These are phyloP conservation scores for Ichneumoninae sp. DNA, from an alignment of 2,888 invertebrate species.

Conservation along the genomic window DNA sequence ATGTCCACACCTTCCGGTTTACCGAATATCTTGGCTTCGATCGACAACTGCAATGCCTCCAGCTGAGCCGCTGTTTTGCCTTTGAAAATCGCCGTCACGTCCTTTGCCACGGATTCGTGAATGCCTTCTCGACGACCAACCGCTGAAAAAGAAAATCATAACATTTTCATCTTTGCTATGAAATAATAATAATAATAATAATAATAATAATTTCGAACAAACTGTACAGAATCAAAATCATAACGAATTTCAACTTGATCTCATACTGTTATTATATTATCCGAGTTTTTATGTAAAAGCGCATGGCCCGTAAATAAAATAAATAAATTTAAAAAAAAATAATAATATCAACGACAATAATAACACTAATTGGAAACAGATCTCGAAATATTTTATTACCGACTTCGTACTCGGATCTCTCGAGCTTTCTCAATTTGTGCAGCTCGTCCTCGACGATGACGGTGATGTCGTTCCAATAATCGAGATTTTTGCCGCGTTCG, in stretches of 20 bases:
- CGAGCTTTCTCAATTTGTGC: slow-evolving; percentile 92
- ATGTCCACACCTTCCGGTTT: slow-evolving; percentile 96
- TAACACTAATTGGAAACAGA: background rate
- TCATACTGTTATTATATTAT: too few relatives aligned
- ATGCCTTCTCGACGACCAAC: slow-evolving; percentile 91
- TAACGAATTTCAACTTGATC: too few relatives aligned
- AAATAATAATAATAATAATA: background rate
- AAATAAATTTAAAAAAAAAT: too few relatives aligned
- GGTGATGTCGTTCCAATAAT: slow-evolving; percentile 98
- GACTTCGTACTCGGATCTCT: slow-evolving; percentile 87
- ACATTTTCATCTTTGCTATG: background rate
- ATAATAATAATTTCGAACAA: too few relatives aligned
- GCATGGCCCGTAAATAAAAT: too few relatives aligned
- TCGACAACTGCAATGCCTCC: slow-evolving; percentile 92
- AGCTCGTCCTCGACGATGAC: slow-evolving; percentile 97
- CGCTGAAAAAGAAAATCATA: slow-evolving; percentile 74
- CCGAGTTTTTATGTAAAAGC: too few relatives aligned
- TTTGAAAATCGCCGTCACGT: slow-evolving; percentile 95
- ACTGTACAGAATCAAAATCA: too few relatives aligned
- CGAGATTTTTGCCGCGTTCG: slow-evolving; percentile 93
- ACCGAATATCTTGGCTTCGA: slow-evolving; percentile 93
- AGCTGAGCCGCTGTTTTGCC: slow-evolving; percentile 96
- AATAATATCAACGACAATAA: background rate
- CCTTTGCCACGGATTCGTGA: slow-evolving; percentile 95
- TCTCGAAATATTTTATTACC: slow-evolving; percentile 75